These are phyloP conservation scores for Periophthalmus modestus DNA, from an alignment of 2,113 vertebrate genomes.

Conservation along the genomic window DNA sequence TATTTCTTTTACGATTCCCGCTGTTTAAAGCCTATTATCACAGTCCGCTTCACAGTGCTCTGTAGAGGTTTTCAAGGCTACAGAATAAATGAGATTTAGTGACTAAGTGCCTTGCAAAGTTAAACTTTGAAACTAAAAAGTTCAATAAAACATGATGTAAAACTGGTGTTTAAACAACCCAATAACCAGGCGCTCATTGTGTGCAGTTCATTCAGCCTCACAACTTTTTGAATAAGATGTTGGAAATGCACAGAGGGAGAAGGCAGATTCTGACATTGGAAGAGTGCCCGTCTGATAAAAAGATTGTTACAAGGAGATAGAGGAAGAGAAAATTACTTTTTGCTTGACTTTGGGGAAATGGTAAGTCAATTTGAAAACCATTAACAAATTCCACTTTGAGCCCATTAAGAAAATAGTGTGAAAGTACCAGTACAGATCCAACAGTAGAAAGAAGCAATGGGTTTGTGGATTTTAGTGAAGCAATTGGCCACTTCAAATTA, in stretches of 20 bases:
- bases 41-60: constrained; percentile 1
- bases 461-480: background rate
- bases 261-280: too few relatives aligned
- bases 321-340: background rate
- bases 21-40: background rate
- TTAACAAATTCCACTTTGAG: background rate
- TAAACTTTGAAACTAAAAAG: background rate
- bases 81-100: constrained; percentile 1
- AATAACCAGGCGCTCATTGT: background rate
- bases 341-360: background rate
- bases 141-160: constrained; percentile 4
- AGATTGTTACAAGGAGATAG: background rate
- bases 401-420: background rate
- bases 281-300: background rate
- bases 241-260: background rate
- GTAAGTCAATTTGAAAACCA: background rate
- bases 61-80: constrained; percentile 6
- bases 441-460: background rate
- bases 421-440: background rate
- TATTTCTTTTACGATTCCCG: constrained; percentile 3
- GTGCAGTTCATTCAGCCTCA: background rate
- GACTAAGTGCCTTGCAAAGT: constrained; percentile 3
- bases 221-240: background rate
- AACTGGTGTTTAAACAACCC: background rate
- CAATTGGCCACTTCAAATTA: background rate